Evolutionary conservation across 2,888 invertebrate species (phyloP), one percentile per base, ranked within the genome.

Genomic region (Ischnus inquisitorius): DNA sequence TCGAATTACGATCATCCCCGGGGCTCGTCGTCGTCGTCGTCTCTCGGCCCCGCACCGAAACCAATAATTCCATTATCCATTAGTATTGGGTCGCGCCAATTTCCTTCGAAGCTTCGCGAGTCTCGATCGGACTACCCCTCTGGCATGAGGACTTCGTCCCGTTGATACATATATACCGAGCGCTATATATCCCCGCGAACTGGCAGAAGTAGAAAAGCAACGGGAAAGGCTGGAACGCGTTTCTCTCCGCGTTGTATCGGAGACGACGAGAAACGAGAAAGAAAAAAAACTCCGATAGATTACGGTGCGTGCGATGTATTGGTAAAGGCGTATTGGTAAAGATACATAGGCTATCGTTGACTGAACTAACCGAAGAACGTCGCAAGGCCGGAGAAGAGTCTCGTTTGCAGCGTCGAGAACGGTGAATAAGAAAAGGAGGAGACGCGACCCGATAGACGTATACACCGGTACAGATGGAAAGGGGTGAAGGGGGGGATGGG

Each of bases 11-110:
- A 92, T 92, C 90, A 93, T 93, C 93, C 93, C 93, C 90, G 91
- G 92, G 93, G 93, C 90, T 88, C 79, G 82, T 69, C 83, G 79
- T 14, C 60, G 60, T 25, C 65, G 69, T 22, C 57, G 51, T 68
- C 39, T 22, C 48, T 67, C 79, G 86, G 88, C 88, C 89, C 88
- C 89, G 87, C 85, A 88, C 89, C 91, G 89, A 93, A 93, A 92
- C 93, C 93, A 92, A 93, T 93, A 93, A 93, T 93, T 93, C 92
- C 90, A 93, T 93, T 93, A 93, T 91, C 93, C 93, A 93, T 93
- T 93, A 93, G 93, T 93, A 93, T 92, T 92, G 92, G 91, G 92
- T 92, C 92, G 91, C 91, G 87, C 91, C 92, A 93, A 93, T 93
- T 92, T 92, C 92, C 92, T 92, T 87, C 88, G 60, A 34, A 64